A percentile compares a stretch with the other conserved stretches of the same genome.
These are phyloP conservation scores for Zosterops lateralis DNA, from an alignment of 2,113 vertebrate genomes.

Conservation along the genomic window DNA sequence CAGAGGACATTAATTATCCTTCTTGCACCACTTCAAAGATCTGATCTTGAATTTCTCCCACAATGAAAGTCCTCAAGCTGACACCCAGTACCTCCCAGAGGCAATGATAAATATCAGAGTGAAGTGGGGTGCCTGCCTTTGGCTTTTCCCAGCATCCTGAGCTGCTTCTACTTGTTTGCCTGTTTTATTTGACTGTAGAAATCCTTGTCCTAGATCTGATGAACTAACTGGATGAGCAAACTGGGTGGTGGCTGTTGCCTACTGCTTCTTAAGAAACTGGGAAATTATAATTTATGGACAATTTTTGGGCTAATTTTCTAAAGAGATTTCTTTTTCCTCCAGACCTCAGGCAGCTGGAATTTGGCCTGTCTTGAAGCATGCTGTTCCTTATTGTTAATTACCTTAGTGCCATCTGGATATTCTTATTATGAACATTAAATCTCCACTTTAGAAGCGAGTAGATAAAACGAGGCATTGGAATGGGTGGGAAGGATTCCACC, in stretches of 20 bases:
- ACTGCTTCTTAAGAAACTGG: background rate
- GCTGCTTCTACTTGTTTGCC: constrained; percentile 3
- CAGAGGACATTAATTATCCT: background rate
- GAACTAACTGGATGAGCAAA: background rate
- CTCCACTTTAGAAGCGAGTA: background rate
- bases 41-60: background rate
- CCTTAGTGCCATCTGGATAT: constrained; percentile 22
- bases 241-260: background rate
- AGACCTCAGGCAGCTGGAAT: constrained; percentile 8
- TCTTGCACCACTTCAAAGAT: background rate
- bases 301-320: background rate
- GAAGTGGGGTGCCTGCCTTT: background rate
- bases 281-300: background rate
- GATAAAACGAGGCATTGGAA: background rate
- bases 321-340: constrained; percentile 3
- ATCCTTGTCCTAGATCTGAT: background rate
- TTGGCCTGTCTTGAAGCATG: background rate
- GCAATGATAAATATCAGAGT: background rate
- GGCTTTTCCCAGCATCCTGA: background rate
- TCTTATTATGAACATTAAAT: background rate
- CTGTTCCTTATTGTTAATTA: constrained; percentile 27
- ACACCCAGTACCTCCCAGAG: background rate
- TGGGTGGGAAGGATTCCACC: background rate
- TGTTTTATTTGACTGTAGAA: background rate
- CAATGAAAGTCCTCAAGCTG: background rate